Evolutionary conservation across 2,797 vertebrate species (phyloP).

Genomic region (Sebastiscus tertius): DNA sequence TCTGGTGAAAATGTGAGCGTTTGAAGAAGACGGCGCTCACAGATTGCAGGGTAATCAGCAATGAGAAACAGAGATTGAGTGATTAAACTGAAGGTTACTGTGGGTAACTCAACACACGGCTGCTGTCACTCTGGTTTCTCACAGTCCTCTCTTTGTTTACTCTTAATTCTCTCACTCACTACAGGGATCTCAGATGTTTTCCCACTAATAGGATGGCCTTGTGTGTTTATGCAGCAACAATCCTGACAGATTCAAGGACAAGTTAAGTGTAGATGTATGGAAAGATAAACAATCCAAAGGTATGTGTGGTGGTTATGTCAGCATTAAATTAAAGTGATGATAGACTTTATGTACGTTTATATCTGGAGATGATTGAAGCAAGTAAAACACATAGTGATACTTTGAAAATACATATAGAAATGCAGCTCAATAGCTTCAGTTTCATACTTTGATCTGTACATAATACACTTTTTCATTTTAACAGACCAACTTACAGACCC

Average conservation of each 20-base stretch:
- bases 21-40: background rate
- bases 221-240: background rate
- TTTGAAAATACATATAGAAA: background rate
- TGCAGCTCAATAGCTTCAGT: background rate
- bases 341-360: background rate
- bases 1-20: background rate
- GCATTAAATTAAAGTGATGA: background rate
- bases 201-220: background rate
- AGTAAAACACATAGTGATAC: background rate
- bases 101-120: background rate
- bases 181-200: background rate
- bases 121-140: background rate
- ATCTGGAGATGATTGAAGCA: background rate
- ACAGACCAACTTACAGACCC: background rate
- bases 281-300: background rate
- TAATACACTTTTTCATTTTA: background rate
- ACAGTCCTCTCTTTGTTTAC: background rate
- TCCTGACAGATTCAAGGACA: background rate
- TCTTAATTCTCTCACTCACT: background rate
- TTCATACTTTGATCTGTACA: background rate
- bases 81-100: slow-evolving; percentile 46
- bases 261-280: background rate
- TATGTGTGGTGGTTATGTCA: background rate
- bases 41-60: slow-evolving; percentile 59
- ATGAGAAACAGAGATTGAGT: slow-evolving; percentile 10